Base-by-base conservation (phyloP, 2,888 invertebrate species). In the Aspidapion aeneum region DNA sequence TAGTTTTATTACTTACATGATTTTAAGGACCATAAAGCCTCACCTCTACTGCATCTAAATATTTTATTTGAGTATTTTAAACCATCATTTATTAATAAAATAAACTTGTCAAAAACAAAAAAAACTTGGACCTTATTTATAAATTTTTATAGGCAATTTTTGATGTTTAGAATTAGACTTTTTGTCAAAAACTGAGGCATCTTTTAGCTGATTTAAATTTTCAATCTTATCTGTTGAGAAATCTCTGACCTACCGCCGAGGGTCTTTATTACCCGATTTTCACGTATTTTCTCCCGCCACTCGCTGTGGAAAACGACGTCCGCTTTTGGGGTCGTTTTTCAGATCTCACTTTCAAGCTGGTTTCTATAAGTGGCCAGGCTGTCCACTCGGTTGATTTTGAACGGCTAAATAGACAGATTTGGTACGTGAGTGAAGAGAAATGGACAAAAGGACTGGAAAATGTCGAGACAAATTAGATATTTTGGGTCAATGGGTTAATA, bases 251-350 rank as follows among this genome's bases (percentile, higher is more conserved):
- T 3, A 35, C 35, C 12, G 3, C 12, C 35, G 58, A 61, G 64
- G 57, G 54, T 62, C 51, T 65, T 65, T 65, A 65, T 65, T 65
- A 65, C 60, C 65, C 62, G 65, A 65, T 65, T 62, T 65, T 65
- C 62, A 62, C 65, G 65, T 62, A 58, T 62, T 62, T 61, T 52
- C 62, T 61, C 64, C 61, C 61, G 64, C 50, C 60, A 60, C 57
- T 61, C 49, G 64, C 61, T 64, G 61, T 61, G 61, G 61, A 61
- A 50, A 56, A 56, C 56, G 64, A 62, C 56, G 61, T 57, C 17
- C 58, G 59, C 50, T 60, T 48, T 20, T 18, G 18, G 54, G 19
- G 18, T 17, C 17, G 55, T 16, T 22, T 51, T 60, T 57, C 22
- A 57, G 50, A 57, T 49, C 50, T 58, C 49, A n/a, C 18, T n/a